Base-by-base conservation (phyloP, 2,113 vertebrate species). In the Ailurus styani region DNA sequence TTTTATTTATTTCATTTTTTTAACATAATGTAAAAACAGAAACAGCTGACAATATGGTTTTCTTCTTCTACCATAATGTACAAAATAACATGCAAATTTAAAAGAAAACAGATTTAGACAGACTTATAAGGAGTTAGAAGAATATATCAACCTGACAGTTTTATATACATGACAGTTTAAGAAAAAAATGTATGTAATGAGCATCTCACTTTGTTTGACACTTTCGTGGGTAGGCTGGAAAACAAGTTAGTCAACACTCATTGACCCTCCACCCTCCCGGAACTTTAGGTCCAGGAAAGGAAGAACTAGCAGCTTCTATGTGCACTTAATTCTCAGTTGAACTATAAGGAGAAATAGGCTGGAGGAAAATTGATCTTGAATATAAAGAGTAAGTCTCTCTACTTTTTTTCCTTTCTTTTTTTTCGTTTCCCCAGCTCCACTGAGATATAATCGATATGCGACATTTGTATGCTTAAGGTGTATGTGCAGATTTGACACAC, bases 71-170 rank as follows among this genome's bases (percentile, higher is more conserved):
- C 27, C 62, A 91, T 34, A 45, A 27, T 95, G 37, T 95, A 2
- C 20, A 96, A 96, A 84, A 79, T 70, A 75, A 60, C 52, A 91
- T 64, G 68, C 54, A 84, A 86, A 90, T 79, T 87, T 62, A n/a
- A 89, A 95, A 83, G 21, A 88, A 93, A 83, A 73, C 17, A 52
- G 89, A 78, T 78, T 52, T 31, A 83, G 27, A 31, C 5, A 73
- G 21, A 57, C 78, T 87, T 91, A 42, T 77, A 95, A 87, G 54
- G 57, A 97, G 11, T 7, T 34, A 92, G 45, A 93, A 52, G 45
- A 62, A 12, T 90, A 50, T 62, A 52, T 2, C 66, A 14, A 34
- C 25, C 52, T 66, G 45, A 66, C 15, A 73, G 12, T 68, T 87
- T 87, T 40, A 40, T 66, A n/a, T 64, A 31, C 23, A 62, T 13